These are phyloP conservation scores for Meteorus cinctellus DNA, from an alignment of 2,888 invertebrate genomes.

Conservation along the genomic window DNA sequence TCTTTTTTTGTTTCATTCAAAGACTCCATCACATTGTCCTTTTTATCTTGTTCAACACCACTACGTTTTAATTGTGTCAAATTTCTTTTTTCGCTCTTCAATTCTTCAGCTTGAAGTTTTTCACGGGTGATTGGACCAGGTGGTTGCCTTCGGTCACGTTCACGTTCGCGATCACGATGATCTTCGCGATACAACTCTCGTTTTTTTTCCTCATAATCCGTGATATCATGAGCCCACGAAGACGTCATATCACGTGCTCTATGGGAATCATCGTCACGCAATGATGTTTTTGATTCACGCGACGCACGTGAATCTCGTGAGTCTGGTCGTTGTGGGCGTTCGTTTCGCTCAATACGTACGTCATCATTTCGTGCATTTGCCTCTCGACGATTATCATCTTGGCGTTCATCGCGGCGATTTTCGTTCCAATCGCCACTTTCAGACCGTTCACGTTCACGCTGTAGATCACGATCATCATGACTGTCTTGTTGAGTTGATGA, in stretches of 20 bases:
- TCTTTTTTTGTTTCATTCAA: slow-evolving; percentile 76
- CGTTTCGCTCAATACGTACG: slow-evolving; percentile 66
- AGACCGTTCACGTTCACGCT: slow-evolving; percentile 56
- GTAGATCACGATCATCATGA: slow-evolving; percentile 60
- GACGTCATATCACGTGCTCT: slow-evolving; percentile 61
- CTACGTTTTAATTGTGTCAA: slow-evolving; percentile 75
- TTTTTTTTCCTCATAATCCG: slow-evolving; percentile 70
- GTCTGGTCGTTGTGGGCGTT: slow-evolving; percentile 77
- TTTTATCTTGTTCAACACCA: slow-evolving; percentile 62
- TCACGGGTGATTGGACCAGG: slow-evolving; percentile 79
- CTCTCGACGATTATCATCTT: slow-evolving; percentile 60
- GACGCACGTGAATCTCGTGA: slow-evolving; percentile 77
- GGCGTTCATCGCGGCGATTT: slow-evolving; percentile 62
- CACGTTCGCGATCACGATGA: slow-evolving; percentile 64
- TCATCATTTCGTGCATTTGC: slow-evolving; percentile 56
- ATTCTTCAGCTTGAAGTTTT: slow-evolving; percentile 77
- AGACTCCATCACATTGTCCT: slow-evolving; percentile 69
- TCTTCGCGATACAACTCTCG: slow-evolving; percentile 69
- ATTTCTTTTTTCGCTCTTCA: slow-evolving; percentile 74
- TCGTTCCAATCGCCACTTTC: slow-evolving; percentile 66
- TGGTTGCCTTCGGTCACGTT: slow-evolving; percentile 71
- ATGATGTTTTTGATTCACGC: slow-evolving; percentile 74
- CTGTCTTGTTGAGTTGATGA: slow-evolving; percentile 59
- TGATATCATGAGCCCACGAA: slow-evolving; percentile 69
- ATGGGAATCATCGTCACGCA: slow-evolving; percentile 65